Conservation (phyloP, 2,113 vertebrate genomes). For the Ploceus nigricollis region DNA sequence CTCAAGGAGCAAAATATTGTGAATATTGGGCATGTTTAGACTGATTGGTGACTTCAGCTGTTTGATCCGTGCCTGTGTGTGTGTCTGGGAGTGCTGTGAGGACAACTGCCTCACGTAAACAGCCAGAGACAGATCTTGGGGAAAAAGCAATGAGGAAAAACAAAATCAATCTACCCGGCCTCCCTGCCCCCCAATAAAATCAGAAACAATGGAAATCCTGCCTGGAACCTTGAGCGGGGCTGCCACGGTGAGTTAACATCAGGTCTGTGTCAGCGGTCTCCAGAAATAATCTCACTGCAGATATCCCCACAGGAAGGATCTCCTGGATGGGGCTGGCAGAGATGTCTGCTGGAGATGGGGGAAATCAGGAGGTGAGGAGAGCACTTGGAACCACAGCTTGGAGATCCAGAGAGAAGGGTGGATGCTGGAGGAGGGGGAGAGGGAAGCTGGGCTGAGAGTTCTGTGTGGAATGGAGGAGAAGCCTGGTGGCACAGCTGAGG, state of each 20-base stretch:
- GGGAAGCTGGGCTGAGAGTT: not conserved
- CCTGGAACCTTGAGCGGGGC: not conserved
- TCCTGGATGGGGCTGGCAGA: not conserved
- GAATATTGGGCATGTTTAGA: not conserved
- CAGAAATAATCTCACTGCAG: conserved; percentile 18
- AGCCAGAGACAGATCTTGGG: not conserved
- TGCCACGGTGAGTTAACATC: not conserved
- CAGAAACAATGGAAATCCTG: not conserved
- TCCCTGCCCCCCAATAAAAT: not conserved
- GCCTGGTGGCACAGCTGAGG: not conserved
- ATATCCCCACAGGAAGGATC: not conserved
- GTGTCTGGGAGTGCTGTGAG: not conserved
- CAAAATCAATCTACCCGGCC: not conserved
- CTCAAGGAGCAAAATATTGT: not conserved
- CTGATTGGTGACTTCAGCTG: not conserved
- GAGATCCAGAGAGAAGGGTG: not conserved
- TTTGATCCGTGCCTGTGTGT: not conserved
- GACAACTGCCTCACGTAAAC: not conserved
- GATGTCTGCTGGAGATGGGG: not conserved
- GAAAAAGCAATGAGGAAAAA: not conserved
- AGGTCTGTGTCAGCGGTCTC: not conserved
- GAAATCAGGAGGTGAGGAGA: not conserved
- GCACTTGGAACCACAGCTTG: accelerated
- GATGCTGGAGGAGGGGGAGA: not conserved
- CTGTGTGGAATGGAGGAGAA: not conserved